These are phyloP conservation scores for Strix aluco DNA, from an alignment of 2,113 vertebrate genomes.

Conservation along the genomic window DNA sequence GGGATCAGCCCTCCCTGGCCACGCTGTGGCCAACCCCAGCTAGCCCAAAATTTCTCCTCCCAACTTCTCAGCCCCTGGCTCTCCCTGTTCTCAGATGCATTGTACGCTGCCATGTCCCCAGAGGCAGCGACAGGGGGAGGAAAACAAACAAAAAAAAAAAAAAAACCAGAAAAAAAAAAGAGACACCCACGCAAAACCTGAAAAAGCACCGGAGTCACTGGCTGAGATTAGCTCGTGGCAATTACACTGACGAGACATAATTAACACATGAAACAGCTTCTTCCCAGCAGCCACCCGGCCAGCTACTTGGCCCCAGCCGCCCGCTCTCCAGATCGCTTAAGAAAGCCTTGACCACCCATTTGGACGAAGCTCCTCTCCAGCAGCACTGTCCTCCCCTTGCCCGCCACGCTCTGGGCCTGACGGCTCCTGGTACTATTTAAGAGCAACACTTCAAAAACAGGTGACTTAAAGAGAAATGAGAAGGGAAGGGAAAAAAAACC, in stretches of 20 bases:
- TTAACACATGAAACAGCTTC: conserved; percentile 40
- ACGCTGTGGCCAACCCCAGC: accelerated
- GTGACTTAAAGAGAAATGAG: conserved; percentile 34
- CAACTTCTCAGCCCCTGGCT: neutral
- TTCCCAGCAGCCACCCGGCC: conserved; percentile 1
- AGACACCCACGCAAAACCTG: neutral
- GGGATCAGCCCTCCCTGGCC: neutral
- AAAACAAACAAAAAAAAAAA: neutral
- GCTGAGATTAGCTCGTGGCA: neutral
- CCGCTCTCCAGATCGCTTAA: neutral
- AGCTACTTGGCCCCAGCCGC: neutral
- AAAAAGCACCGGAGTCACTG: neutral
- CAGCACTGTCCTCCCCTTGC: neutral
- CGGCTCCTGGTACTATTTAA: neutral
- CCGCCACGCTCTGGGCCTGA: accelerated
- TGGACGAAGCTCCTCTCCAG: neutral
- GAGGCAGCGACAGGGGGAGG: neutral
- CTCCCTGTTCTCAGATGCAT: neutral
- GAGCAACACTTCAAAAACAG: conserved; percentile 28
- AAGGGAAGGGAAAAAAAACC: neutral
- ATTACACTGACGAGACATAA: conserved; percentile 36
- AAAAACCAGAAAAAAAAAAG: neutral
- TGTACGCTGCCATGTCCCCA: accelerated
- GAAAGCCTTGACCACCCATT: conserved; percentile 23
- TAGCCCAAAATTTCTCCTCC: neutral